Base-by-base conservation (phyloP, 2,888 invertebrate species). In the Macrosiphum euphorbiae region DNA sequence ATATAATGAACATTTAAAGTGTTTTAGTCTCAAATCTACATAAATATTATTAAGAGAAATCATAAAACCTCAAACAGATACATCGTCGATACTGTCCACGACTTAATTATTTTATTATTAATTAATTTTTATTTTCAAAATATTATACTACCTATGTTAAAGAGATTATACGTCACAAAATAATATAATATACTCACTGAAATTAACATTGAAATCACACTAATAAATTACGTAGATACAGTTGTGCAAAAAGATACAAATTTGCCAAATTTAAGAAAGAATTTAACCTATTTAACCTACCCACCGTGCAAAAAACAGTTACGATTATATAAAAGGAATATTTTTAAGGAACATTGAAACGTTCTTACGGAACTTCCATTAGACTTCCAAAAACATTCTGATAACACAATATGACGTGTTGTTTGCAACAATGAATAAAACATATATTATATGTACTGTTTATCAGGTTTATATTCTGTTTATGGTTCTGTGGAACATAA, bases 321-420 rank as follows among this genome's bases (percentile, higher is more conserved):
- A 47, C 47, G 10, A 10, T 47, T 47, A 47, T 47, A 47, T 47
- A 47, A 47, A 47, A 47, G 47, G 47, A 47, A 47, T 47, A 47
- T 47, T 47, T 10, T 7, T 10, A 5, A 10, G 47, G 47, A 47
- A 47, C 47, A 47, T 47, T 47, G 47, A 47, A 47, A 47, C 47
- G 47, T 47, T 47, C 47, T 7, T 10, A 47, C 47, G 10, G 47
- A 10, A 47, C 47, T 47, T 47, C 47, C 47, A 47, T 10, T 47
- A 4, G 47, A 47, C 4, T 47, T 47, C 47, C 52, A 88, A 88
- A 88, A n/a, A 88, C 88, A 88, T 52, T 24, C 1, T 35, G 35
- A 16, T n/a, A 88, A 52, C 52, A 35, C 88, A 52, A 52, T 88
- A 88, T 52, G 52, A 35, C 88, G n/a, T 88, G 88, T 88, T 88